Conservation (phyloP, 1,140 invertebrate species). For the Periplaneta americana region DNA sequence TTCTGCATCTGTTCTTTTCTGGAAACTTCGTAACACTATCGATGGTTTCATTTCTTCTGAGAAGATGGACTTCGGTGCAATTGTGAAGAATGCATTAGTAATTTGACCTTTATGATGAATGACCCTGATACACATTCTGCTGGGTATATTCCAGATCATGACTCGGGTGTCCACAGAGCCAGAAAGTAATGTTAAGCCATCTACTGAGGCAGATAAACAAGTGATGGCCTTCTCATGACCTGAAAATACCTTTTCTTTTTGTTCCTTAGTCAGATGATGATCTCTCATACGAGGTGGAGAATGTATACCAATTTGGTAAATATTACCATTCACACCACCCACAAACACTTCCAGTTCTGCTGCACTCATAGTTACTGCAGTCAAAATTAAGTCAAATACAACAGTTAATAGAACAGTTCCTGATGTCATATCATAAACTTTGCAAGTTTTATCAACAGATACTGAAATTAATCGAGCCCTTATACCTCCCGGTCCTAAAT, state of each 20-base stretch:
- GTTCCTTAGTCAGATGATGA: slow-evolving; percentile 50
- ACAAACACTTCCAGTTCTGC: slow-evolving; percentile 67
- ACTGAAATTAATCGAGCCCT: slow-evolving; percentile 64
- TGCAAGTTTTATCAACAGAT: slow-evolving; percentile 75
- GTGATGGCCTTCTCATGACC: slow-evolving; percentile 63
- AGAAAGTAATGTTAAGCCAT: slow-evolving; percentile 62
- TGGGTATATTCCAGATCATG: slow-evolving; percentile 73
- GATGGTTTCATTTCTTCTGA: slow-evolving; percentile 36
- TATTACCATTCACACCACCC: slow-evolving; percentile 61
- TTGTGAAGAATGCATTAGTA: slow-evolving; percentile 58
- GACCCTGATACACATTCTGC: slow-evolving; percentile 60
- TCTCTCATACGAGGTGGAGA: slow-evolving; percentile 59
- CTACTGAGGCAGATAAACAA: slow-evolving; percentile 62
- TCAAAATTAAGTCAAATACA: slow-evolving; percentile 64
- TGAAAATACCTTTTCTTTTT: slow-evolving; percentile 37
- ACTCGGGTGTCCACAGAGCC: slow-evolving; percentile 67
- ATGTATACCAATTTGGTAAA: slow-evolving; percentile 59
- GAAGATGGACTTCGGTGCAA: slow-evolving; percentile 40
- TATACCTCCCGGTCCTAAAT: slow-evolving; percentile 46
- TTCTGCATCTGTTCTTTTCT: slow-evolving; percentile 24
- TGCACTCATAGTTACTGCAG: slow-evolving; percentile 60
- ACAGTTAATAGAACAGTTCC: slow-evolving; percentile 65
- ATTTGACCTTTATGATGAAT: slow-evolving; percentile 66
- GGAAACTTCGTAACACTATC: slow-evolving; percentile 35
- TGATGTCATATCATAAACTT: slow-evolving; percentile 67